Evolutionary conservation across 2,113 vertebrate genomes (phyloP), one percentile per base, ranked within the genome.

Genomic region (Loxodonta africana): DNA sequence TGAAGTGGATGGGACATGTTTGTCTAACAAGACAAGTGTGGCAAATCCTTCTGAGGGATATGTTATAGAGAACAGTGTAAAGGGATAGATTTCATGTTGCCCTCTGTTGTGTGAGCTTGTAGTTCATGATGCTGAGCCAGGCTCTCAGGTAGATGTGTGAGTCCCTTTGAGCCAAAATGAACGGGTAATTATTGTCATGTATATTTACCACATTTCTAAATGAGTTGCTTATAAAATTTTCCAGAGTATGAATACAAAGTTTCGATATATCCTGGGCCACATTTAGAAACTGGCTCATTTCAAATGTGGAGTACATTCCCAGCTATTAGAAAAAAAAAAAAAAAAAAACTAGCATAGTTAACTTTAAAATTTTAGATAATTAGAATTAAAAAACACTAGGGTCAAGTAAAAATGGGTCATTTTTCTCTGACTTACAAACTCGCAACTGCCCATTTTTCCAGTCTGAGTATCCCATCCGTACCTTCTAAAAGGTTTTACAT

Each of bases 211-310:
- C n/a, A 37, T 83, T 80, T 57, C 80, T 92, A 67, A 60, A 57
- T 30, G 8, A 73, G 77, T 18, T 20, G 30, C 33, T 37, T 71
- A 33, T 28, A 30, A 44, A 77, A 53, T 15, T 60, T 81, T 63
- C 44, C 17, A 26, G 76, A 51, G 14, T 20, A 33, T 28, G 44
- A 80, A 80, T n/a, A 92, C 48, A 91, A 25, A 62, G 30, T 65
- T 92, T 95, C 82, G 73, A 41, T 46, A 15, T 60, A 81, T 84
- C 78, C 94, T 2, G 51, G 48, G 76, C 5, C 37, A 85, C 37
- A 85, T 17, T 93, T 88, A 93, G 71, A 97, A 95, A 91, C 6
- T 88, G 53, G n/a, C 60, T 95, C 51, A 65, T 57, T 60, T 88
- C 20, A 83, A 91, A 91, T 30, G 28, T 53, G 51, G 53, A 71